Evolutionary conservation across 2,113 vertebrate genomes (phyloP).

Genomic region (Tautogolabrus adspersus): DNA sequence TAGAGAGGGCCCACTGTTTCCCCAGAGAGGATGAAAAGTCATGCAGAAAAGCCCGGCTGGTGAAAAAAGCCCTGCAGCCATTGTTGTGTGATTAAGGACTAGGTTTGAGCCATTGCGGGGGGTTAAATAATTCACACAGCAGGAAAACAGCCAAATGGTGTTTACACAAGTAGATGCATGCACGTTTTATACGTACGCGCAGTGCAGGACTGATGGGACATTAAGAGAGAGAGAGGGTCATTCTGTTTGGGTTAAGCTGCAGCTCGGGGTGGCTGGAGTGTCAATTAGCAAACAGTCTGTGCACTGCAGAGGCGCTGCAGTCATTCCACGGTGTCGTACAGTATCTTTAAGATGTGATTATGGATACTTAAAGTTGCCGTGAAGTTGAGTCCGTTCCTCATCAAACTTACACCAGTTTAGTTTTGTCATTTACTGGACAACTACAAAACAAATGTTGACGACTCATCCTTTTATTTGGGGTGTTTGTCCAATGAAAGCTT

Average conservation of each 20-base stretch:
- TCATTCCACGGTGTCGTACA: neutral
- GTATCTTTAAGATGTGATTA: neutral
- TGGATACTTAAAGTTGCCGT: no score
- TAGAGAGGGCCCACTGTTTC: constrained; percentile 25
- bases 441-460: no score
- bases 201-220: constrained; percentile 25
- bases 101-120: constrained; percentile 43
- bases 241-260: neutral
- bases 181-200: constrained; percentile 2
- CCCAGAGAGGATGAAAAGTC: constrained; percentile 38
- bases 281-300: constrained; percentile 29
- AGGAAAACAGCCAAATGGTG: constrained; percentile 46
- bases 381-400: no score
- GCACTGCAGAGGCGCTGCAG: constrained; percentile 11
- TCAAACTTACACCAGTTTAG: no score
- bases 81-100: constrained; percentile 74
- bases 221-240: neutral
- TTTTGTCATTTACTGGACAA: no score
- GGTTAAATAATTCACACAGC: constrained; percentile 68
- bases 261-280: neutral
- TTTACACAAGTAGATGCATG: constrained; percentile 42
- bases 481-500: no score
- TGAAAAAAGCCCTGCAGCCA: constrained; percentile 41
- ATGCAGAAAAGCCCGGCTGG: constrained; percentile 38
- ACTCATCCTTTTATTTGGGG: no score